Evolutionary conservation across 2,113 vertebrate species (phyloP).

Genomic region (Athene cunicularia): DNA sequence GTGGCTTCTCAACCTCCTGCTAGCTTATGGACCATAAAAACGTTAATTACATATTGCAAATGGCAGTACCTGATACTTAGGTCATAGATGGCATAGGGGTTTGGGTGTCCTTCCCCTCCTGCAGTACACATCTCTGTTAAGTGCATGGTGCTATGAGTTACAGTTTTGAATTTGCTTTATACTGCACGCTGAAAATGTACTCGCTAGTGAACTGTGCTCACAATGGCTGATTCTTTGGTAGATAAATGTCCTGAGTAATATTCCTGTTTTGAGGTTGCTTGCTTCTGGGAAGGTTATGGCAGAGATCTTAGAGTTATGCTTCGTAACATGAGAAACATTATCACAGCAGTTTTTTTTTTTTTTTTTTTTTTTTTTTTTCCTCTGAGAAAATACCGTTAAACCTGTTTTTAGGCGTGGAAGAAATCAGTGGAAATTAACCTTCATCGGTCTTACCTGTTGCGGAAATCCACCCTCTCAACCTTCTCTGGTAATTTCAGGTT

Average conservation of each 20-base stretch:
- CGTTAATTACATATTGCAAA: fast-evolving
- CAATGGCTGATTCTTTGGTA: not conserved
- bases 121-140: fast-evolving
- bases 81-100: fast-evolving
- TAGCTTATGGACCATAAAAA: not conserved
- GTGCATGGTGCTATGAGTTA: not conserved
- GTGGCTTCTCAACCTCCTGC: not conserved
- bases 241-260: not conserved
- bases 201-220: not conserved
- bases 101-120: not conserved
- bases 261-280: not conserved
- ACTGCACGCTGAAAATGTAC: not conserved
- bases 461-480: not conserved
- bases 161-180: not conserved
- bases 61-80: not conserved
- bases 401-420: not conserved
- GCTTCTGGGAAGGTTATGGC: not conserved
- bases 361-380: no score
- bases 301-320: not conserved
- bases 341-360: not conserved
- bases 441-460: fast-evolving
- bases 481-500: not conserved
- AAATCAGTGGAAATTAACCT: not conserved
- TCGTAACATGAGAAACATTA: not conserved
- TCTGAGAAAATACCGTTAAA: not conserved